A percentile compares a stretch with the other conserved stretches of the same genome.
Evolutionary conservation across 2,113 vertebrate genomes (phyloP).

Genomic region (Galbula dea): DNA sequence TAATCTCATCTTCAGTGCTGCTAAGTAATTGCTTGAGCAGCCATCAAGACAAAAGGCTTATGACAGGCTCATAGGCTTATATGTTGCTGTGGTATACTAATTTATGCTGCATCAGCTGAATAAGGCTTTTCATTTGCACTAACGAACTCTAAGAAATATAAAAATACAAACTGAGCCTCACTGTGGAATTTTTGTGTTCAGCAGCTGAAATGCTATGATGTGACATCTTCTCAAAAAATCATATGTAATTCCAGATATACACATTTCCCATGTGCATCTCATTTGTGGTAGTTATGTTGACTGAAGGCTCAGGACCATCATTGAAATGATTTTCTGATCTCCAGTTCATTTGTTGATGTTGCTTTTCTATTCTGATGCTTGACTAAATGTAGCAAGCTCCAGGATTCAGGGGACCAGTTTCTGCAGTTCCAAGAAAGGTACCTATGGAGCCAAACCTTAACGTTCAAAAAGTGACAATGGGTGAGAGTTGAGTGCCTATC

Average conservation of each 20-base stretch:
- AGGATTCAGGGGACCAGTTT: background rate
- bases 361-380: background rate
- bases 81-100: background rate
- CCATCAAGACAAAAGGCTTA: background rate
- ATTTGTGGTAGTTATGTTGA: background rate
- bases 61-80: background rate
- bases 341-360: background rate
- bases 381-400: background rate
- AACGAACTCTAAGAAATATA: background rate
- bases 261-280: background rate
- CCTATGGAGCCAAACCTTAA: background rate
- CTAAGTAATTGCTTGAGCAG: constrained; percentile 32
- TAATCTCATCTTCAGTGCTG: constrained; percentile 50
- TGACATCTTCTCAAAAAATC: background rate
- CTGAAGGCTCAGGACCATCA: background rate
- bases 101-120: background rate
- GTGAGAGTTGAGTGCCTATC: background rate
- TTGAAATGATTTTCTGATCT: background rate
- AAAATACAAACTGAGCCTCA: background rate
- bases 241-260: background rate
- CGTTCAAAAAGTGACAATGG: background rate
- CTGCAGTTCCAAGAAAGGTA: background rate
- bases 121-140: background rate
- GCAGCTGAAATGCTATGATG: background rate
- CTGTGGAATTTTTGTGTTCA: background rate